Conservation (phyloP, 2,797 vertebrate genomes). For the Pyrocephalus nanus region DNA sequence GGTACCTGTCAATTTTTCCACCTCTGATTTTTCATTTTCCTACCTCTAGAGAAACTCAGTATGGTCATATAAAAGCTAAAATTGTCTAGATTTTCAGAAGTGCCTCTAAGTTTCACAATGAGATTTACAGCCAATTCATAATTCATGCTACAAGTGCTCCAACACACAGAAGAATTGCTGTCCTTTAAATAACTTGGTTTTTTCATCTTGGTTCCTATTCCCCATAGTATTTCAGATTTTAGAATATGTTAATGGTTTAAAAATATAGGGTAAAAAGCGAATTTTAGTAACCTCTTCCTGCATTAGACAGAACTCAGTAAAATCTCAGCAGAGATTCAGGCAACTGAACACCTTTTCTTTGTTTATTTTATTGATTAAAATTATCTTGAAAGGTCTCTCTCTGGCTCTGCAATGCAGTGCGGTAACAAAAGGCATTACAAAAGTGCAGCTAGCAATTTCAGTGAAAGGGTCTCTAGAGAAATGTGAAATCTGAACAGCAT, state of each 20-base stretch:
- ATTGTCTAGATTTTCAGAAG: background rate
- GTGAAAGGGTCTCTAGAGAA: background rate
- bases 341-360: background rate
- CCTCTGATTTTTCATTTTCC: background rate
- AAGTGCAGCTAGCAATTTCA: background rate
- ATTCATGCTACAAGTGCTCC: background rate
- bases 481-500: background rate
- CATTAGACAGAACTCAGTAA: background rate
- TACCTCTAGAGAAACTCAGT: background rate
- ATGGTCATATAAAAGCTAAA: background rate
- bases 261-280: background rate
- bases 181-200: background rate
- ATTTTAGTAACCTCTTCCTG: background rate
- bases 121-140: background rate
- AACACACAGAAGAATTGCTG: background rate
- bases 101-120: background rate
- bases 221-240: background rate
- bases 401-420: background rate
- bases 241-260: background rate
- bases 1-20: background rate
- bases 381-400: slow-evolving; percentile 11
- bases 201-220: background rate
- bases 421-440: slow-evolving; percentile 1
- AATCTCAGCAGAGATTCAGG: background rate
- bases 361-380: slow-evolving; percentile 24